Evolutionary conservation across 2,113 vertebrate species (phyloP).

Genomic region (Aix galericulata): DNA sequence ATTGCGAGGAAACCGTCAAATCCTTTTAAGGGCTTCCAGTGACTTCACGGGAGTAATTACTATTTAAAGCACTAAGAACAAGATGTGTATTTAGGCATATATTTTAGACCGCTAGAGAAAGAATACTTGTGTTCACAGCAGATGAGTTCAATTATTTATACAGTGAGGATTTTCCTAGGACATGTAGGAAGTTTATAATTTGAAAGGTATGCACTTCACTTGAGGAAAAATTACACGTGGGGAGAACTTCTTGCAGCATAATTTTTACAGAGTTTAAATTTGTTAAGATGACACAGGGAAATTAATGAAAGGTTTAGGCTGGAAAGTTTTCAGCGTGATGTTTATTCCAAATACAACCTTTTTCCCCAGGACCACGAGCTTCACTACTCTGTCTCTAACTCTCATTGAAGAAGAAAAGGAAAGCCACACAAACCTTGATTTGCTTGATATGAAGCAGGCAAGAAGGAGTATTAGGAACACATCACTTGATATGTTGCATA

Average conservation of each 20-base stretch:
- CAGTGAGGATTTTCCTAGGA: slow-evolving; percentile 65
- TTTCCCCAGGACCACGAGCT: not conserved
- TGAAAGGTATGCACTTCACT: slow-evolving; percentile 46
- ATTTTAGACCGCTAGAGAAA: slow-evolving; percentile 60
- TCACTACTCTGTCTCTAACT: not conserved
- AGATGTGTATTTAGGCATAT: slow-evolving; percentile 50
- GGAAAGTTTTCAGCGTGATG: slow-evolving; percentile 35
- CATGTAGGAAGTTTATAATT: slow-evolving; percentile 63
- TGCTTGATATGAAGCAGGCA: not conserved
- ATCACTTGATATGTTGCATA: not conserved
- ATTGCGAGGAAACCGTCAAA: slow-evolving; percentile 63
- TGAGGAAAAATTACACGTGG: slow-evolving; percentile 47
- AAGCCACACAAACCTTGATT: not conserved
- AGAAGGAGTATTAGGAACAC: not conserved
- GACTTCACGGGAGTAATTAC: slow-evolving; percentile 68
- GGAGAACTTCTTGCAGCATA: slow-evolving; percentile 19
- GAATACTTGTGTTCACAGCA: slow-evolving; percentile 56
- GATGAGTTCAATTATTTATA: slow-evolving; percentile 68
- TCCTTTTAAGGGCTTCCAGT: slow-evolving; percentile 75
- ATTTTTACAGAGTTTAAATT: slow-evolving; percentile 38
- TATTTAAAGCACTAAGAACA: slow-evolving; percentile 68
- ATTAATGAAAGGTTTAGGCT: slow-evolving; percentile 44
- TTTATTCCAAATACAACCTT: slow-evolving; percentile 40
- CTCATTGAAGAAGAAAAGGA: not conserved
- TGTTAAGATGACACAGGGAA: slow-evolving; percentile 7